These are phyloP conservation scores for Saxicola maurus DNA, from an alignment of 2,797 vertebrate species.

Conservation along the genomic window DNA sequence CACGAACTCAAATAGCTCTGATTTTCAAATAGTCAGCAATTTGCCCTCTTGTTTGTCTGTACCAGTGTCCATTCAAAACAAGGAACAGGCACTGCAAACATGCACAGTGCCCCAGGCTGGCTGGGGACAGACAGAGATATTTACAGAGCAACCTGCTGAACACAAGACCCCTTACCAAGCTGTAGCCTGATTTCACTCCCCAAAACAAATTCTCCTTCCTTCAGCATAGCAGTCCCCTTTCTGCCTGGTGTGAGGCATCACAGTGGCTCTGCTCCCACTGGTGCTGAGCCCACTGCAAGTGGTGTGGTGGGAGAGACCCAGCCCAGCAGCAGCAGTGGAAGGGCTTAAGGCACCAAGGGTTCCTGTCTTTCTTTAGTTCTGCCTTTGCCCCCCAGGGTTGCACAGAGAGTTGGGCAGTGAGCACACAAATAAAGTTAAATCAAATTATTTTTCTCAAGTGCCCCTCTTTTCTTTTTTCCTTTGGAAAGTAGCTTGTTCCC, in stretches of 20 bases:
- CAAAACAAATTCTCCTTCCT: neutral
- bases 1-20: neutral
- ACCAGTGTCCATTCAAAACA: neutral
- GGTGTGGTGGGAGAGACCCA: neutral
- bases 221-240: neutral
- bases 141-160: neutral
- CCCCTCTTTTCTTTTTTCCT: neutral
- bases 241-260: neutral
- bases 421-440: neutral
- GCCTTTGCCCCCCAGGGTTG: neutral
- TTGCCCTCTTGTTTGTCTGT: neutral
- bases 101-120: rapidly evolving
- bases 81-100: neutral
- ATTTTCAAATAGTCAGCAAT: neutral
- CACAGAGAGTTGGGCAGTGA: neutral
- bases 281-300: neutral
- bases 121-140: neutral
- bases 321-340: rapidly evolving
- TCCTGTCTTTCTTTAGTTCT: neutral
- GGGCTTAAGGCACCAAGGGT: neutral
- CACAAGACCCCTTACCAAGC: neutral
- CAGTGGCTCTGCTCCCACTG: rapidly evolving
- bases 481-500: neutral
- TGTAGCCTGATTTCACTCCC: neutral
- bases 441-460: neutral